phyloP scores from a whole-genome alignment of 2,797 vertebrate genomes.

The Odontamblyopus lacepedii region DNA sequence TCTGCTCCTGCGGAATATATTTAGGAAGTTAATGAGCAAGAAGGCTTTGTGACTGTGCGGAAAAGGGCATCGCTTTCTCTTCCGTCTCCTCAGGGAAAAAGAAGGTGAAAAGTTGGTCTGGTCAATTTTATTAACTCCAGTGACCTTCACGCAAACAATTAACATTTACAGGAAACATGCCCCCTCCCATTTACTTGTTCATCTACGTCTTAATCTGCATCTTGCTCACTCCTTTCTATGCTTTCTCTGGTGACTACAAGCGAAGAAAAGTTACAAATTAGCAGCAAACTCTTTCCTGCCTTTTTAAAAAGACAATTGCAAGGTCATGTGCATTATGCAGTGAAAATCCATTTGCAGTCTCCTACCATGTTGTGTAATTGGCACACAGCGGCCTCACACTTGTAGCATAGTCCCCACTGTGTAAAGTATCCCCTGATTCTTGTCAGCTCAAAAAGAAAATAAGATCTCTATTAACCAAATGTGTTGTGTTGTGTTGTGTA shows the following conservation, averaged over 20 bases:
- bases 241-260: constrained; percentile 12
- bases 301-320: constrained; percentile 40
- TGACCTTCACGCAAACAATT: constrained; percentile 88
- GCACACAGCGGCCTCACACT: constrained; percentile 17
- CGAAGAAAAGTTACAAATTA: constrained; percentile 35
- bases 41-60: constrained; percentile 54
- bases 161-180: constrained; percentile 86
- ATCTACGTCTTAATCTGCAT: constrained; percentile 70
- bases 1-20: constrained; percentile 58
- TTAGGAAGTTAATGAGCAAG: constrained; percentile 69
- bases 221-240: constrained; percentile 23
- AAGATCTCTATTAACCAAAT: constrained; percentile 54
- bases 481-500: constrained; percentile 16
- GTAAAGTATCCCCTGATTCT: constrained; percentile 22
- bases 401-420: constrained; percentile 10
- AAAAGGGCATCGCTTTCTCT: constrained; percentile 68
- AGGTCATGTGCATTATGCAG: constrained; percentile 46
- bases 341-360: constrained; percentile 43
- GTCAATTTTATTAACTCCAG: constrained; percentile 81
- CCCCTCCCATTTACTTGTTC: constrained; percentile 65
- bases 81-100: constrained; percentile 48
- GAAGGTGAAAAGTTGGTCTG: constrained; percentile 58
- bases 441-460: constrained; percentile 37
- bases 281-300: constrained; percentile 21
- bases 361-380: constrained; percentile 51